Evolutionary conservation across 2,888 invertebrate species (phyloP).

Genomic region (Diloba caeruleocephala): DNA sequence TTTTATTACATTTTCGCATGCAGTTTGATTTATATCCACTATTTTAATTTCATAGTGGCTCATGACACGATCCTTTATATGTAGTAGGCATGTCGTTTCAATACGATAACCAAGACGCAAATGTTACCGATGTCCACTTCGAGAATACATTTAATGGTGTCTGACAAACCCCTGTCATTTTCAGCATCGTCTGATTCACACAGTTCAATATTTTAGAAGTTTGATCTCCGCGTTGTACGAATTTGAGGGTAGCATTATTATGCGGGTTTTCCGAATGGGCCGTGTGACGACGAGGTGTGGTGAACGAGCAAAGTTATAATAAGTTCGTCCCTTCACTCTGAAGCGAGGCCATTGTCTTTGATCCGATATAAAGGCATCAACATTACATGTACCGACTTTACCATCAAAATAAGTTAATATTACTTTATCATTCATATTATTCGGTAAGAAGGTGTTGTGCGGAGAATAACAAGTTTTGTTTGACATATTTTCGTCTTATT

Average conservation of each 20-base stretch:
- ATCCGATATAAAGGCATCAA: slow-evolving; percentile 67
- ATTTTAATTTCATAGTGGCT: slow-evolving; percentile 16
- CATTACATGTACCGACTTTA: slow-evolving; percentile 40
- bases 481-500: not conserved
- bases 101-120: slow-evolving; percentile 32
- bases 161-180: slow-evolving; percentile 69
- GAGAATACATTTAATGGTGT: slow-evolving; percentile 64
- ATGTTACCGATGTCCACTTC: slow-evolving; percentile 61
- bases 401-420: slow-evolving; percentile 15
- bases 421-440: slow-evolving; percentile 14
- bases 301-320: slow-evolving; percentile 85
- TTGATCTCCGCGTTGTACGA: slow-evolving; percentile 72
- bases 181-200: slow-evolving; percentile 68
- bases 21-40: slow-evolving; percentile 28
- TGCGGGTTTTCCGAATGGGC: slow-evolving; percentile 74
- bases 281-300: slow-evolving; percentile 75
- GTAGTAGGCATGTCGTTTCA: slow-evolving; percentile 35
- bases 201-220: slow-evolving; percentile 72
- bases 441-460: not conserved
- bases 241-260: slow-evolving; percentile 73
- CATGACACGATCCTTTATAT: slow-evolving; percentile 20
- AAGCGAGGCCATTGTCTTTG: slow-evolving; percentile 74
- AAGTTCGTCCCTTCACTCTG: slow-evolving; percentile 76
- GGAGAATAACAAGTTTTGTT: not conserved
- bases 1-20: slow-evolving; percentile 18